Evolutionary conservation across 2,797 vertebrate genomes (phyloP), one percentile per base, ranked within the genome.

Genomic region (Falco novaeseelandiae): DNA sequence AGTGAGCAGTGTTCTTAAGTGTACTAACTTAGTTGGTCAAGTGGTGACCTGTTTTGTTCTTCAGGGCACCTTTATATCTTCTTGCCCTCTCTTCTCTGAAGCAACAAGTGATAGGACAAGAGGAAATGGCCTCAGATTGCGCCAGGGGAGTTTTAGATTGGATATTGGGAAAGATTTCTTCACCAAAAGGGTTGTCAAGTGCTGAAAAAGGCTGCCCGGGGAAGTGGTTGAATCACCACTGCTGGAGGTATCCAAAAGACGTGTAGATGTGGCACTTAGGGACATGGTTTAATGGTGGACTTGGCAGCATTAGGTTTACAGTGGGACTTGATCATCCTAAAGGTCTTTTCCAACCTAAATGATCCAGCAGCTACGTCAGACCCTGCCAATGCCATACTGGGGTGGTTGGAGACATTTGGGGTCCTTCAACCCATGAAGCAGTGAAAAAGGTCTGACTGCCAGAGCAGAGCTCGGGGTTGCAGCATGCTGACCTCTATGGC

Each of bases 351-450:
- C 52, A 76, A 30, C 16, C 9, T 5, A 26, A n/a, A 23, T 3
- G 51, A 42, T 38, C 51, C 65, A 73, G 4, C 8, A 30, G 42
- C 18, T 34, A 5, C 20, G 13, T 20, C 38, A 38, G 54, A 55
- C 17, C 15, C 32, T 1, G 2, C 21, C 61, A 19, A 1, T 69
- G 59, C 78, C 23, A 2, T 10, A 0, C 0, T 3, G 36, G 8
- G 5, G 3, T 8, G 9, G 3, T 0, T 62, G 73, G 54, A 58
- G 36, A 30, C 23, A 30, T 5, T 7, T n/a, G 26, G 32, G 15
- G 14, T 65, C 15, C 65, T 67, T 51, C 32, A 55, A 44, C 16
- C 59, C 34, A 4, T 14, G 57, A 40, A 92, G 23, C 32, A 62
- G 12, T 40, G 86, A 52, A 30, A 46, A 80, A 66, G 18, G 5